Evolutionary conservation across 30 jellyfish, hydroid and myxozoan species (phyloP).

Genomic region (Hydra vulgaris): DNA sequence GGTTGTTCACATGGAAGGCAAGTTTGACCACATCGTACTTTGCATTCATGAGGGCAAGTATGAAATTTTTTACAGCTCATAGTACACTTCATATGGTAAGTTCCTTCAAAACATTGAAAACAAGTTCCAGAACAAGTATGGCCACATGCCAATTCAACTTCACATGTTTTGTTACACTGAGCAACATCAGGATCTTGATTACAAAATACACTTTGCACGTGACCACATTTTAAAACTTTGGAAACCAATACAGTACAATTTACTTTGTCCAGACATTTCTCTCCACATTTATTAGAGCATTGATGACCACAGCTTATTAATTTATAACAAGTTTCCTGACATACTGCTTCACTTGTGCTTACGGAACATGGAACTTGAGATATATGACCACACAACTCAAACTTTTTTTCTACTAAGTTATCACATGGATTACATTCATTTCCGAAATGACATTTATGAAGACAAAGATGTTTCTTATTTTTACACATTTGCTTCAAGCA

Average conservation of each 20-base stretch:
- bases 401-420: slow-evolving; percentile 25
- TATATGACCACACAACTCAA: slow-evolving; percentile 39
- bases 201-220: slow-evolving; percentile 39
- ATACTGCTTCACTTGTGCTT: slow-evolving; percentile 17
- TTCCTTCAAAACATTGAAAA: slow-evolving; percentile 37
- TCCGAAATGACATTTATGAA: slow-evolving; percentile 34
- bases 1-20: slow-evolving; percentile 48
- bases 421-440: slow-evolving; percentile 53
- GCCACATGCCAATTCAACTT: slow-evolving; percentile 43
- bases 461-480: slow-evolving; percentile 13
- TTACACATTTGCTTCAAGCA: slow-evolving; percentile 35
- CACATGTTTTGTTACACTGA: slow-evolving; percentile 25
- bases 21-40: slow-evolving; percentile 15
- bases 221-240: slow-evolving; percentile 50
- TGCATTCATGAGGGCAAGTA: slow-evolving; percentile 42
- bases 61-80: slow-evolving; percentile 14
- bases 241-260: slow-evolving; percentile 14
- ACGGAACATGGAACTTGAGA: slow-evolving; percentile 32
- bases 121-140: slow-evolving; percentile 55
- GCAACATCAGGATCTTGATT: slow-evolving; percentile 16
- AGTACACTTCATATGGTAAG: slow-evolving; percentile 34
- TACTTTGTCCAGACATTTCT: background rate
- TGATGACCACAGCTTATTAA: slow-evolving; percentile 14
- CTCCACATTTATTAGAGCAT: slow-evolving; percentile 24
- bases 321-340: slow-evolving; percentile 16